Evolutionary conservation across 2,113 vertebrate genomes (phyloP), one percentile per base, ranked within the genome.

Genomic region (Phoxinus phoxinus): DNA sequence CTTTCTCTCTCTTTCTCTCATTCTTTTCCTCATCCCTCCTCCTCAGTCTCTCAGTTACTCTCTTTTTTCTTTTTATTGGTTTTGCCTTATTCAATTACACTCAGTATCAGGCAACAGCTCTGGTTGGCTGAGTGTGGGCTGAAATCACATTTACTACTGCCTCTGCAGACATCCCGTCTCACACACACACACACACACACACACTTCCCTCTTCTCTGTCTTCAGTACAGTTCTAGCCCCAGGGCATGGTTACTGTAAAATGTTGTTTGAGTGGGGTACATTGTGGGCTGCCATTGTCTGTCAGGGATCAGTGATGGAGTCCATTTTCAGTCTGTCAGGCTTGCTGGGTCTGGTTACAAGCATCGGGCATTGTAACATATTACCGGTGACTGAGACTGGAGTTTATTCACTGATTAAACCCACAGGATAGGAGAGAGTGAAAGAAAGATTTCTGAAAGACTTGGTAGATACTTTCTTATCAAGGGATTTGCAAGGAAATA

Each of bases 121-220:
- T 87, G 84, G 77, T 79, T 86, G 78, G 81, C 82, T 89, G 84
- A 48, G 65, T 85, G 82, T 85, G 67, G 88, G 89, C 73, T 83
- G 84, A 89, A 89, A 86, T 86, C 85, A 81, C 86, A 84, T 89
- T 89, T 85, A 86, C 37, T 72, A 79, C 21, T 86, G 77, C 87
- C 76, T 86, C 82, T 86, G 56, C 78, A 90, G 87, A 87, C 85
- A 74, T 85, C 83, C 74, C 51, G n/a, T 61, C 71, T 65, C 73
- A 85, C 61, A 76, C 69, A 76, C 61, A 78, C 25, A 76, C 27
- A 74, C 71, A 25, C 37, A 44, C 37, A 41, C 35, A 79, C 30
- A 75, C 23, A 58, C 10, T 58, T 48, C 58, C 10, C 61, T 81
- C 23, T 72, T 59, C 46, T 46, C 46, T 82, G 51, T 35, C 73